Conservation (phyloP, 2,113 vertebrate species). For the Channa maculata region DNA sequence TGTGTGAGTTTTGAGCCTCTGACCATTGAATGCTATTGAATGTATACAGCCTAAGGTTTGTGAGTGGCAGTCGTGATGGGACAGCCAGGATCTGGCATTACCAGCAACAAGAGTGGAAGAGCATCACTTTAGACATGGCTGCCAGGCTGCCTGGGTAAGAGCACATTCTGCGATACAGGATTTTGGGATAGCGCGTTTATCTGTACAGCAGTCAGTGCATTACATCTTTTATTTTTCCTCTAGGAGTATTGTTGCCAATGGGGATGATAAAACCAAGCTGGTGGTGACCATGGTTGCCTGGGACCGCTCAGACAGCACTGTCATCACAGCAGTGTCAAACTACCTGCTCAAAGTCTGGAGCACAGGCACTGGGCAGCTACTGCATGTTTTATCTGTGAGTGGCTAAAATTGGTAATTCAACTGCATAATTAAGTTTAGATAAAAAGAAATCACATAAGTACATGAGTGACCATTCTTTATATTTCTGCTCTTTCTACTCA, state of each 20-base stretch:
- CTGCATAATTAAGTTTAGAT: not conserved
- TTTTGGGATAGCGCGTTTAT: not conserved
- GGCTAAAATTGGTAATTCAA: not conserved
- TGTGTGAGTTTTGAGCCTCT: not conserved
- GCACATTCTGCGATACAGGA: not conserved
- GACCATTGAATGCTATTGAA: not conserved
- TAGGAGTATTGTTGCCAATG: constrained; percentile 83
- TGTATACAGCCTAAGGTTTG: constrained; percentile 90
- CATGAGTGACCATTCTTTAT: not conserved
- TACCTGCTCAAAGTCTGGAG: constrained; percentile 98
- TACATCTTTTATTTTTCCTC: constrained; percentile 10
- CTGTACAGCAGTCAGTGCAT: not conserved
- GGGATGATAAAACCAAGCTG: constrained; percentile 95
- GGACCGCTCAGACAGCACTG: constrained; percentile 91
- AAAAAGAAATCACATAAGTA: not conserved
- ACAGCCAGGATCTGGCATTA: constrained; percentile 96
- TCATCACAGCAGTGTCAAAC: constrained; percentile 97
- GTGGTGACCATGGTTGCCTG: constrained; percentile 98
- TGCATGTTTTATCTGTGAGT: constrained; percentile 94
- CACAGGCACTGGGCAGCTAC: constrained; percentile 90
- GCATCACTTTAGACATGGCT: constrained; percentile 90
- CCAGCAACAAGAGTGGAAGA: constrained; percentile 97
- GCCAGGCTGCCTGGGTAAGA: constrained; percentile 93
- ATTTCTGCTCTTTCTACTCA: constrained; percentile 8
- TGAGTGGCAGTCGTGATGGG: constrained; percentile 97